Conservation (phyloP, 2,888 invertebrate species). For the Petrolisthes cinctipes region DNA sequence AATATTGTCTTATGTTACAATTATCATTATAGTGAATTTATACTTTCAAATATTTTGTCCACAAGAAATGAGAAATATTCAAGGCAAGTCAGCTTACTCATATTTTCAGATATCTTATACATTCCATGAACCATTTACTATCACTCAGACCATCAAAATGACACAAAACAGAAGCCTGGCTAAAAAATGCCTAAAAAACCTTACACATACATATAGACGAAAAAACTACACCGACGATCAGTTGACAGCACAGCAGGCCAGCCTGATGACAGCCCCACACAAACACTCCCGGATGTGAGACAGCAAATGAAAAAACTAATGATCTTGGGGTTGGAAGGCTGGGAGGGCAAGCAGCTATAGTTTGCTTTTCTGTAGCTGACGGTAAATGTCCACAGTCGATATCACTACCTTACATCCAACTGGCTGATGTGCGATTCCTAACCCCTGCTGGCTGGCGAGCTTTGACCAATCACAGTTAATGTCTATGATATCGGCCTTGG, state of each 20-base stretch:
- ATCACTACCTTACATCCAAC: background rate
- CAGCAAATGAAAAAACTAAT: constrained; percentile 5
- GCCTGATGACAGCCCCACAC: background rate
- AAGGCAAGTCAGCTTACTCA: background rate
- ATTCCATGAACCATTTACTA: background rate
- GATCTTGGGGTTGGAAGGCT: background rate
- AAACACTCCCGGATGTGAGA: background rate
- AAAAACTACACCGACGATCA: background rate
- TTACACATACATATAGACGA: no score
- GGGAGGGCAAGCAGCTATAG: constrained; percentile 13
- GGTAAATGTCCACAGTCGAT: background rate
- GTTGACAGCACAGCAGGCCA: constrained; percentile 15
- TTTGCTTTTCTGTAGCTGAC: constrained; percentile 20
- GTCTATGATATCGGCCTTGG: constrained; percentile 10
- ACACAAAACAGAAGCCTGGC: background rate
- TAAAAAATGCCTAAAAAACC: background rate
- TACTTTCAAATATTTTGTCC: no score
- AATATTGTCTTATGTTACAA: no score
- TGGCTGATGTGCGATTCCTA: no score
- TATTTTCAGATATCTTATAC: background rate
- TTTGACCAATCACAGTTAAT: constrained; percentile 36
- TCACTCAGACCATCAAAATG: background rate
- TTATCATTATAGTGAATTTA: no score
- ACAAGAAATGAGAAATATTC: background rate
- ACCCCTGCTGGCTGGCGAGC: background rate